These are phyloP conservation scores for Aphelocoma coerulescens DNA, from an alignment of 2,113 vertebrate genomes.

Conservation along the genomic window DNA sequence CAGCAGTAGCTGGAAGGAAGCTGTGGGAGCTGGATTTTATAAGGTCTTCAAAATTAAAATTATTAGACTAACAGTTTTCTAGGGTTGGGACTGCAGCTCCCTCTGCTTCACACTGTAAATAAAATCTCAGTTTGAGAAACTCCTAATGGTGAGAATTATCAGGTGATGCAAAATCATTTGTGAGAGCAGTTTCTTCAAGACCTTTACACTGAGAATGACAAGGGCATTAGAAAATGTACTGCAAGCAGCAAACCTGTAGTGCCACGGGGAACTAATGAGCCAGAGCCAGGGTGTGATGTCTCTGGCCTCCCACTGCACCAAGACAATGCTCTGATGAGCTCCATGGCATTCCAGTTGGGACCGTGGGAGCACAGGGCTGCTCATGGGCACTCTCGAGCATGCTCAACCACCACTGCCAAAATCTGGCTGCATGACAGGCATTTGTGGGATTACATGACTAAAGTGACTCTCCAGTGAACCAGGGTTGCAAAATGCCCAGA, in stretches of 20 bases:
- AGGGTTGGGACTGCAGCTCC: not conserved
- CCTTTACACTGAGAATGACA: not conserved
- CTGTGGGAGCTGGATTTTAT: not conserved
- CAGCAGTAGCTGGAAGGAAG: not conserved
- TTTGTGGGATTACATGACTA: not conserved
- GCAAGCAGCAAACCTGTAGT: not conserved
- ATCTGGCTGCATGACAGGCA: not conserved
- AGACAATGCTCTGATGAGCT: not conserved
- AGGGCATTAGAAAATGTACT: not conserved
- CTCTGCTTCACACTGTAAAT: not conserved
- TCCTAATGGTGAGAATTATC: not conserved
- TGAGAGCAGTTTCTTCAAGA: not conserved
- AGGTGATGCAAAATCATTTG: not conserved
- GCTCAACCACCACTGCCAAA: not conserved
- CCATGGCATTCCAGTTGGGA: accelerated
- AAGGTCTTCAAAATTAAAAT: not conserved
- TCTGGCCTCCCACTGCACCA: not conserved
- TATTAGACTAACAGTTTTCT: not conserved
- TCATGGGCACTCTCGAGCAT: not conserved
- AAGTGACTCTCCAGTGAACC: not conserved
- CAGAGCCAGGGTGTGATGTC: not conserved
- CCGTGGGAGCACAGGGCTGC: not conserved
- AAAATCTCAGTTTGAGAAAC: not conserved
- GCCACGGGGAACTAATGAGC: not conserved
- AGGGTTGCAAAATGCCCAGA: not conserved